Conservation (phyloP, 2,888 invertebrate species). For the Cephus nigrinus region DNA sequence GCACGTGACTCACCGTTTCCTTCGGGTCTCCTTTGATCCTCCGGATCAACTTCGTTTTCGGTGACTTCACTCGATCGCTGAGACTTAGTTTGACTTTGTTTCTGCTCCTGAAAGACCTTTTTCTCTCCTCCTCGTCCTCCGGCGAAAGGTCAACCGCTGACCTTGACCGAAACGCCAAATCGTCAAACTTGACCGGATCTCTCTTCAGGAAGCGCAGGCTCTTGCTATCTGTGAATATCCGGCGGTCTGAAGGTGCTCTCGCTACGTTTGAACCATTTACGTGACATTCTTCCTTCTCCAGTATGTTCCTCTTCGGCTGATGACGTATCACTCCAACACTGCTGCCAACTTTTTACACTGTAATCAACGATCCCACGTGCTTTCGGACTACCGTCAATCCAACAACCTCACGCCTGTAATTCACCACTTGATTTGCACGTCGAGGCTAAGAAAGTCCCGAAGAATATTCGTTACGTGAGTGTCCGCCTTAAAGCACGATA, state of each 20-base stretch:
- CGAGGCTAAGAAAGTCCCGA: not conserved
- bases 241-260: constrained; percentile 51
- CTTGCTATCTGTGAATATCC: constrained; percentile 53
- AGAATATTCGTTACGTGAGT: not conserved
- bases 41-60: not conserved
- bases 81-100: constrained; percentile 29
- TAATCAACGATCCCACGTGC: not conserved
- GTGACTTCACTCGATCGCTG: constrained; percentile 30
- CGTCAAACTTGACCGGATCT: not conserved
- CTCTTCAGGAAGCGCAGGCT: not conserved
- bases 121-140: constrained; percentile 2
- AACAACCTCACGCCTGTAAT: not conserved
- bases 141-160: constrained; percentile 1
- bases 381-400: not conserved
- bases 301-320: constrained; percentile 30
- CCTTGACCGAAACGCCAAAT: constrained; percentile 5
- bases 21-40: not conserved
- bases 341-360: not conserved
- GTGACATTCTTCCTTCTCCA: constrained; percentile 55
- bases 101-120: constrained; percentile 2
- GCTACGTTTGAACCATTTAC: constrained; percentile 42
- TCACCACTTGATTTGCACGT: not conserved
- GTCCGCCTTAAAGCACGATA: not conserved
- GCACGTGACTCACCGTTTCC: not conserved
- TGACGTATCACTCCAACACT: not conserved